A percentile compares a stretch with the other conserved stretches of the same genome.
Conservation (phyloP, 2,113 vertebrate genomes). For the Ceuthmochares aereus region DNA sequence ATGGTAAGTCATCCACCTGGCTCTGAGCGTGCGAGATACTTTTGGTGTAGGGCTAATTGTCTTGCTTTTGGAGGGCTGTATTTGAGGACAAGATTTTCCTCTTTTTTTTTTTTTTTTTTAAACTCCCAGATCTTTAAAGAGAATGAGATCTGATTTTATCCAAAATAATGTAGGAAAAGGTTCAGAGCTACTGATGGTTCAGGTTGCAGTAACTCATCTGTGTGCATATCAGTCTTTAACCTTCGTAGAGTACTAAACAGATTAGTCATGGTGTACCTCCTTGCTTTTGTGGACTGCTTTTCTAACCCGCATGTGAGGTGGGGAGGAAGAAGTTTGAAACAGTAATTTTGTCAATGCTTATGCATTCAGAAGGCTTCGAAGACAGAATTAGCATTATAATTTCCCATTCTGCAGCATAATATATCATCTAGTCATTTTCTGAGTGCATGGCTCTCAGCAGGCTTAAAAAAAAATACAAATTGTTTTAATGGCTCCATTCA, state of each 20-base stretch:
- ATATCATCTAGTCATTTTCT: not conserved
- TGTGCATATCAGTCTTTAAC: not conserved
- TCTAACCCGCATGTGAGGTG: not conserved
- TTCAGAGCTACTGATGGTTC: not conserved
- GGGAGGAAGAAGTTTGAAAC: not conserved
- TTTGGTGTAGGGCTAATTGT: not conserved
- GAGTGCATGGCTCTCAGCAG: fast-evolving
- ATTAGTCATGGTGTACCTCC: not conserved
- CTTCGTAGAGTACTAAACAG: not conserved
- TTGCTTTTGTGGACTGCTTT: not conserved
- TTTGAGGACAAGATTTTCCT: not conserved
- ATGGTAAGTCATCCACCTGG: not conserved
- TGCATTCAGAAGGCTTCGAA: not conserved
- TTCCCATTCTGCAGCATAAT: not conserved
- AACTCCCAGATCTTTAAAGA: not conserved
- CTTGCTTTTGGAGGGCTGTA: not conserved
- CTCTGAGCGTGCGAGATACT: not conserved
- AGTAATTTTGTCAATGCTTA: not conserved
- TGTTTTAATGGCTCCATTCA: not conserved
- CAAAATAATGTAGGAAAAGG: not conserved
- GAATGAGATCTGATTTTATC: not conserved
- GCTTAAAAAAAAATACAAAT: not conserved
- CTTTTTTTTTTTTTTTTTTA: too few relatives aligned
- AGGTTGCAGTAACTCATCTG: fast-evolving
- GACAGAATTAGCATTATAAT: not conserved